A percentile compares a stretch with the other conserved stretches of the same genome.
These are phyloP conservation scores for Acrocera orbiculus DNA, from an alignment of 2,888 invertebrate genomes.

Conservation along the genomic window DNA sequence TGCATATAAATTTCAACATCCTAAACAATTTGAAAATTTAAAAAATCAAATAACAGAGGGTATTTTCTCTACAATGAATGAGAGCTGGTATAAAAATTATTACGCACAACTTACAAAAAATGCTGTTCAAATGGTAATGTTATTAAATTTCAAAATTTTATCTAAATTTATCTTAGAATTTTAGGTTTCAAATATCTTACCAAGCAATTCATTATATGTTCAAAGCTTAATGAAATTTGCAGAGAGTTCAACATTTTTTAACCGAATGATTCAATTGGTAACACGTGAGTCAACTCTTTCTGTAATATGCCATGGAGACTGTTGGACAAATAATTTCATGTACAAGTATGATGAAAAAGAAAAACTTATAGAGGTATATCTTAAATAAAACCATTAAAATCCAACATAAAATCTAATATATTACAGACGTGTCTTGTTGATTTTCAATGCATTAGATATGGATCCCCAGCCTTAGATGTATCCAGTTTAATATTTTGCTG, in stretches of 20 bases:
- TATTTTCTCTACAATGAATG: conserved; percentile 45
- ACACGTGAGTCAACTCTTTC: conserved; percentile 43
- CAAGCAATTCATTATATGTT: conserved; percentile 34
- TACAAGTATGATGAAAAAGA: conserved; percentile 38
- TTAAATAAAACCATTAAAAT: neutral
- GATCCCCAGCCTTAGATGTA: conserved; percentile 50
- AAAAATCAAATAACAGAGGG: conserved; percentile 33
- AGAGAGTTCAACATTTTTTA: conserved; percentile 44
- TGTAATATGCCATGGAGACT: conserved; percentile 56
- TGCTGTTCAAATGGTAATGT: conserved; percentile 43
- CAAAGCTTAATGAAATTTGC: conserved; percentile 42
- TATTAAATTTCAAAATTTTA: neutral
- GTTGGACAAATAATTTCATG: conserved; percentile 57
- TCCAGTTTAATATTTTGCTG: conserved; percentile 49
- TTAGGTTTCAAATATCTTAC: conserved; percentile 24
- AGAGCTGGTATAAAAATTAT: conserved; percentile 50
- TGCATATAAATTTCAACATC: conserved; percentile 40
- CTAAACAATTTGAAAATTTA: conserved; percentile 37
- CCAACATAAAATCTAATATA: neutral
- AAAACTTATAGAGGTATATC: conserved; percentile 35
- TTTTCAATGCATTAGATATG: conserved; percentile 51
- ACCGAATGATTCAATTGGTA: conserved; percentile 46
- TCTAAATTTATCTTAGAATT: neutral
- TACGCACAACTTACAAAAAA: conserved; percentile 45
- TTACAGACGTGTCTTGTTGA: conserved; percentile 48